Conservation (phyloP, 2,888 invertebrate genomes). For the Aphodius granarius region DNA sequence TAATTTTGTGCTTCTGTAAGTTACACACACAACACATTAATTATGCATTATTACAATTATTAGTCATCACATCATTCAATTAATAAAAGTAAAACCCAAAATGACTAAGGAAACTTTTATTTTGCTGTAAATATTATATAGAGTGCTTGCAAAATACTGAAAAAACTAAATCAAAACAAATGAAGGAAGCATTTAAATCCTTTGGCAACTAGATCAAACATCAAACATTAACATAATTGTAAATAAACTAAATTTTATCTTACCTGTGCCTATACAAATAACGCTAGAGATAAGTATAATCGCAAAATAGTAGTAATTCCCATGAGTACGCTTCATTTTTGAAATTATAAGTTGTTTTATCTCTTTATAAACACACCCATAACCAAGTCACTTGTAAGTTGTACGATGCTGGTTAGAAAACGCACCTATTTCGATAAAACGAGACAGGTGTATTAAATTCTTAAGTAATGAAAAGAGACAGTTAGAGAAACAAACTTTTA, state of each 20-base stretch:
- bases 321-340: slow-evolving; percentile 1
- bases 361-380: slow-evolving; percentile 7
- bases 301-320: slow-evolving; percentile 1
- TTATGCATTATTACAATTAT: neutral
- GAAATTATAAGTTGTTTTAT: neutral
- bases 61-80: slow-evolving; percentile 1
- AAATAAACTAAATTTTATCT: slow-evolving; percentile 3
- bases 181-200: neutral
- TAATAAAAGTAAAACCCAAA: neutral
- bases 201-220: neutral
- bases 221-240: slow-evolving; percentile 1
- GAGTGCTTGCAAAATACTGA: neutral
- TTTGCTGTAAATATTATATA: neutral
- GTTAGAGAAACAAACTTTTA: neutral
- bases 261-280: slow-evolving; percentile 1
- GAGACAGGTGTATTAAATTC: neutral
- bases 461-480: neutral
- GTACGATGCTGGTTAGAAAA: neutral
- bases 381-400: neutral
- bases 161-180: neutral
- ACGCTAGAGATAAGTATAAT: neutral
- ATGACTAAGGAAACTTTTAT: neutral
- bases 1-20: slow-evolving; percentile 1
- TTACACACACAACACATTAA: neutral
- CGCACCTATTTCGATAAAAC: neutral